Base-by-base conservation (phyloP, 2,797 vertebrate species). In the Takifugu ocellatus region DNA sequence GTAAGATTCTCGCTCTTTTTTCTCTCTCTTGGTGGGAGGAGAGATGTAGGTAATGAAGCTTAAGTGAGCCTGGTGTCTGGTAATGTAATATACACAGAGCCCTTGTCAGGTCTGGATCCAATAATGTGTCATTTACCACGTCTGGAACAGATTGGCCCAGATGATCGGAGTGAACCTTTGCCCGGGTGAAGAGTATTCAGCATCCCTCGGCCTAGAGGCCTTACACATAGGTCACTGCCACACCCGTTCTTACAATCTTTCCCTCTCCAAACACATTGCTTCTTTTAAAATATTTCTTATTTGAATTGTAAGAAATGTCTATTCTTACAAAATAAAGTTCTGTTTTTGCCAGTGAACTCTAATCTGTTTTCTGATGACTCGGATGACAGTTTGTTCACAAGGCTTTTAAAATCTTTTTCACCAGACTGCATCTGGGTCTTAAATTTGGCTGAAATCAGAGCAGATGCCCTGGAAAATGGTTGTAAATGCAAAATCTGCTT, bases 101-200 rank as follows among this genome's bases (percentile, higher is more conserved):
- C 93, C 92, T 91, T 94, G 92, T 91, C 91, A 92, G 92, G 94
- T 98, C 96, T 99, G 97, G 94, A 96, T 98, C 94, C 94, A 98
- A 99, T 98, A 98, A 98, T 93, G 93, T 94, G 94, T 97, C 95
- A 94, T 96, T 96, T 95, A 92, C 94, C 91, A 89, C 61, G 96
- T 98, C 96, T 99, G 97, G 97, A 98, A 98, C 92, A 95, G 94
- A 97, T 98, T 93, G 93, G 92, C 91, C 91, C 89, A 91, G 90
- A 92, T 95, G 93, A 96, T 95, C 92, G 91, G 91, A 92, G 89
- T 97, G 94, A 97, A 98, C 95, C 96, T 93, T 96, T 96, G 95
- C 94, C 94, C 94, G 92, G 94, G 94, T 94, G 94, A 94, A 90
- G 92, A 93, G 92, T 89, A 87, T 87, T 90, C 93, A 85, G 92